Evolutionary conservation across 1,140 invertebrate genomes (phyloP), one percentile per base, ranked within the genome.

Genomic region (Zaprionus africanus): DNA sequence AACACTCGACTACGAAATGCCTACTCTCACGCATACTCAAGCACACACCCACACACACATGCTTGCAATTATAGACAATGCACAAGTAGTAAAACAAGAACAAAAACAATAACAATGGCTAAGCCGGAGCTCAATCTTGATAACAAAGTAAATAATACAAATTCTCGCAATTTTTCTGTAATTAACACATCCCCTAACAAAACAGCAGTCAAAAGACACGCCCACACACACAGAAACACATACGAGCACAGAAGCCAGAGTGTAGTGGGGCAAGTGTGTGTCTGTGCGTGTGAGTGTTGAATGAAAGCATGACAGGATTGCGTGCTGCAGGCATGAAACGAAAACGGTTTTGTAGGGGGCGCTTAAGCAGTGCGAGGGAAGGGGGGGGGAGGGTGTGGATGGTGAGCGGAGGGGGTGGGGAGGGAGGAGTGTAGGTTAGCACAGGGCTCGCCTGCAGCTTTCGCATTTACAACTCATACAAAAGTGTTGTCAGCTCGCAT

Each of bases 71-170:
- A 63, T 17, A 72, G 60, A 74, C 68, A 76, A 71, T 60, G 68
- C 56, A 61, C 43, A 54, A 51, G 26, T 24, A 41, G 15, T 4
- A 12, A 36, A 60, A 60, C 49, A 64, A 53, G 56, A 57, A 63
- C 28, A 59, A 43, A n/a, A 61, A 61, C 49, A 69, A 53, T 51
- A 83, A 82, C 72, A 72, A 72, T 70, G 73, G 41, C 41, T 71
- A 38, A 78, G 69, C 81, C 73, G 43, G 54, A 80, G 76, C 76
- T 81, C 67, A 68, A 79, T 81, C 78, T 80, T 78, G 83, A 87
- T 88, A 87, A 81, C 84, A 87, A 87, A 83, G 84, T 88, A 87
- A 87, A 87, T 87, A 88, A 88, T 88, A 88, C 78, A 76, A 84
- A 88, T 88, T 87, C 78, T 88, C 78, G 78, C 84, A 88, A 88